Evolutionary conservation across 1,140 invertebrate genomes (phyloP).

Genomic region (Glossosoma conforme): DNA sequence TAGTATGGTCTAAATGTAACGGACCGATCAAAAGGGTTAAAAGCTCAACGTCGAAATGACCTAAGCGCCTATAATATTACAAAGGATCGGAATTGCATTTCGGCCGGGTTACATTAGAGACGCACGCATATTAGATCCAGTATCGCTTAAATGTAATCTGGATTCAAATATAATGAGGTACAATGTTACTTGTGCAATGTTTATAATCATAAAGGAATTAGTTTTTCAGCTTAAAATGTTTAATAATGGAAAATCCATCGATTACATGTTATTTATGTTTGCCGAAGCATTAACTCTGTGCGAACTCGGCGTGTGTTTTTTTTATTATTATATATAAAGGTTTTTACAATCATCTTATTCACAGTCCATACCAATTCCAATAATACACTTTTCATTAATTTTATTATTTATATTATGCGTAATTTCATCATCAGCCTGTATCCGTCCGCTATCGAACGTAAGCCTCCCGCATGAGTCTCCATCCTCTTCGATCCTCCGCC

Average conservation of each 20-base stretch:
- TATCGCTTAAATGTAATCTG: not conserved
- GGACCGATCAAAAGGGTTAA: slow-evolving; percentile 20
- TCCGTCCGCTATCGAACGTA: no score
- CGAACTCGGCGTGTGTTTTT: slow-evolving; percentile 17
- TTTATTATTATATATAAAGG: slow-evolving; percentile 25
- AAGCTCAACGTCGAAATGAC: slow-evolving; percentile 1
- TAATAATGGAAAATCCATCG: slow-evolving; percentile 24
- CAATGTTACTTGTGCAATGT: not conserved
- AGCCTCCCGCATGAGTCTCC: no score
- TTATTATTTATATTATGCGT: not conserved
- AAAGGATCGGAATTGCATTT: not conserved
- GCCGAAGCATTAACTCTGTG: slow-evolving; percentile 1
- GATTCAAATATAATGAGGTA: not conserved
- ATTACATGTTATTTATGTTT: slow-evolving; percentile 18
- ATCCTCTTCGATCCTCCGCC: no score
- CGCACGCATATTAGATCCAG: no score
- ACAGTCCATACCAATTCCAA: not conserved
- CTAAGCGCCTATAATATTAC: not conserved
- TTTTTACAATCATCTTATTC: slow-evolving; percentile 9
- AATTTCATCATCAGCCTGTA: not conserved
- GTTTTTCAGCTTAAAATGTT: slow-evolving; percentile 17
- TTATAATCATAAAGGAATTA: slow-evolving; percentile 11
- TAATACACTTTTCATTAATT: not conserved
- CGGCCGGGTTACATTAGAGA: no score
- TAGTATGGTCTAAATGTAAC: slow-evolving; percentile 26